phyloP scores from a whole-genome alignment of 2,888 invertebrate species.

The Ornithoptera alexandrae region DNA sequence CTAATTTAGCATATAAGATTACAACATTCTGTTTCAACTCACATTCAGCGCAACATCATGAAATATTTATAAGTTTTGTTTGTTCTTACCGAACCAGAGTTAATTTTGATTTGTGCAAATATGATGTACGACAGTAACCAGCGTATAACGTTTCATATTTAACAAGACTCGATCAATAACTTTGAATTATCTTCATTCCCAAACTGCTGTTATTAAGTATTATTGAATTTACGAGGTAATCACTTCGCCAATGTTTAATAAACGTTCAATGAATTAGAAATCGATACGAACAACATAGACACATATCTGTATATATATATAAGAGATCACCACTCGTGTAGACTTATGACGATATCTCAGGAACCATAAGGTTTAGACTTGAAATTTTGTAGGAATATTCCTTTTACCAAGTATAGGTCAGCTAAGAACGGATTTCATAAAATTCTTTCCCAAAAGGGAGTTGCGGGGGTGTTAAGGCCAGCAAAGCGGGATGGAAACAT shows the following conservation, averaged over 20 bases:
- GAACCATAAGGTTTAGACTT: no score
- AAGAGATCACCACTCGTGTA: no score
- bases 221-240: not conserved
- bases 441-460: no score
- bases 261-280: no score
- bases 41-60: slow-evolving; percentile 26
- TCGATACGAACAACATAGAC: no score
- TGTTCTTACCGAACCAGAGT: slow-evolving; percentile 2
- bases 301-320: no score
- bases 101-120: not conserved
- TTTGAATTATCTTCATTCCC: not conserved
- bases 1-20: slow-evolving; percentile 43
- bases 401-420: no score
- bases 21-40: slow-evolving; percentile 33
- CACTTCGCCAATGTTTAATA: not conserved
- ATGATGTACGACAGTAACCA: not conserved
- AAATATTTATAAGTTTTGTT: slow-evolving; percentile 24
- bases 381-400: no score
- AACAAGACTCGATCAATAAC: not conserved
- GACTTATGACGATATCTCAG: no score
- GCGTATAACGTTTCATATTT: not conserved
- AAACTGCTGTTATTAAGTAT: not conserved
- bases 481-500: no score
- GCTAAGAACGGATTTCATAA: no score
- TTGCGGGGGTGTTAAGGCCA: no score